Evolutionary conservation across 2,888 invertebrate genomes (phyloP).

Genomic region (Andrena bicolor): DNA sequence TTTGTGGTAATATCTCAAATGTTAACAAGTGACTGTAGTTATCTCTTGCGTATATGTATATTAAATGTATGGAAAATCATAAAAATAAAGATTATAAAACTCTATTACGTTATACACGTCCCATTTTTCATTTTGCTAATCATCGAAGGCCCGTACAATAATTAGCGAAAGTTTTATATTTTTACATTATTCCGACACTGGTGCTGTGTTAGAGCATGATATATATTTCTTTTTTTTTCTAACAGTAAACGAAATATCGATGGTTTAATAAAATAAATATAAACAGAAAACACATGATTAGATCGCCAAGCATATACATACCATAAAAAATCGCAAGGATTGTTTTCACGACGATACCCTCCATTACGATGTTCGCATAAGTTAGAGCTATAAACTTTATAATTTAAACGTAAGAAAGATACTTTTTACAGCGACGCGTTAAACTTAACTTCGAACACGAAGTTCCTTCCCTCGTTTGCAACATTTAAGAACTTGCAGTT

Average conservation of each 20-base stretch:
- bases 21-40: slow-evolving; percentile 62
- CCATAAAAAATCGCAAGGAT: slow-evolving; percentile 35
- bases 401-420: slow-evolving; percentile 61
- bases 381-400: slow-evolving; percentile 27
- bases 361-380: slow-evolving; percentile 21
- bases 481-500: slow-evolving; percentile 60
- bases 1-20: slow-evolving; percentile 70
- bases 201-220: slow-evolving; percentile 27
- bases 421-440: slow-evolving; percentile 51
- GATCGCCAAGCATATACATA: slow-evolving; percentile 34
- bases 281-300: slow-evolving; percentile 43
- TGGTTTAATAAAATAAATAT: slow-evolving; percentile 51
- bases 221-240: slow-evolving; percentile 6
- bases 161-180: slow-evolving; percentile 24
- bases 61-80: slow-evolving; percentile 77
- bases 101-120: slow-evolving; percentile 61
- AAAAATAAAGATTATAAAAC: slow-evolving; percentile 78
- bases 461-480: slow-evolving; percentile 33
- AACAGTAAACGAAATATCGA: slow-evolving; percentile 35
- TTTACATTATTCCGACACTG: slow-evolving; percentile 27
- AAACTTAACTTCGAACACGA: slow-evolving; percentile 24
- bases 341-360: slow-evolving; percentile 30
- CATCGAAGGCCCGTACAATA: slow-evolving; percentile 10
- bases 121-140: slow-evolving; percentile 36
- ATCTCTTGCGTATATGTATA: slow-evolving; percentile 77